Conservation (phyloP, 1,140 invertebrate genomes). For the Elymnias hypermnestra region DNA sequence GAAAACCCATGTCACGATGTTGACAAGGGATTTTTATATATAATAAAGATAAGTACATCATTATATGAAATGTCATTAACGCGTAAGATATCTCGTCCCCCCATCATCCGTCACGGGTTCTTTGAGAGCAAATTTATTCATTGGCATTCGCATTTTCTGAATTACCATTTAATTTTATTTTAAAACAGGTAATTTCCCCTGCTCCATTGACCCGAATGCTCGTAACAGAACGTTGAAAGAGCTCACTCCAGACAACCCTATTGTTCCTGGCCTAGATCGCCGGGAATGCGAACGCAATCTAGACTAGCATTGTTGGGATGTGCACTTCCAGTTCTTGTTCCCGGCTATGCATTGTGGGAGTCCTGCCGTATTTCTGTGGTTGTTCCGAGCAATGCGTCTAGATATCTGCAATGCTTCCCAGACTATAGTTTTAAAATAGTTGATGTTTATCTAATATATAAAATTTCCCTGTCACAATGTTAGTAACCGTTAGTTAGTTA, state of each 20-base stretch:
- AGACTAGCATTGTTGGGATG: constrained; percentile 57
- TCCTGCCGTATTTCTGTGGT: constrained; percentile 29
- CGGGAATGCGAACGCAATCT: constrained; percentile 65
- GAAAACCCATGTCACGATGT: too few relatives aligned
- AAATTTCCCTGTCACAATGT: too few relatives aligned
- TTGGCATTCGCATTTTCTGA: constrained; percentile 25
- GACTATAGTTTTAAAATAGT: too few relatives aligned
- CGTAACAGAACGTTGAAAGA: constrained; percentile 49
- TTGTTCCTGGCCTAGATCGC: constrained; percentile 63
- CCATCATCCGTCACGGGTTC: constrained; percentile 7
- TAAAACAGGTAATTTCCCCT: constrained; percentile 44
- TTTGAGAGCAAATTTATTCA: constrained; percentile 25
- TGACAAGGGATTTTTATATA: too few relatives aligned
- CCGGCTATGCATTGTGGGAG: constrained; percentile 33
- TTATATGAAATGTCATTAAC: background rate
- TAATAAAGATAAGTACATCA: too few relatives aligned
- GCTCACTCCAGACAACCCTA: constrained; percentile 48
- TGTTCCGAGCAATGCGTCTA: constrained; percentile 28
- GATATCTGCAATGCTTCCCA: constrained; percentile 9
- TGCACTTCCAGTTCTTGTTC: constrained; percentile 35
- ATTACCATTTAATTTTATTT: constrained; percentile 30
- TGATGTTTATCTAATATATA: too few relatives aligned
- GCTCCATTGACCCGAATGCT: constrained; percentile 59
- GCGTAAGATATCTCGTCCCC: constrained; percentile 4
- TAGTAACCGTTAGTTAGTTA: too few relatives aligned